phyloP scores from a whole-genome alignment of 2,888 invertebrate genomes.

The Melitaea athalia region DNA sequence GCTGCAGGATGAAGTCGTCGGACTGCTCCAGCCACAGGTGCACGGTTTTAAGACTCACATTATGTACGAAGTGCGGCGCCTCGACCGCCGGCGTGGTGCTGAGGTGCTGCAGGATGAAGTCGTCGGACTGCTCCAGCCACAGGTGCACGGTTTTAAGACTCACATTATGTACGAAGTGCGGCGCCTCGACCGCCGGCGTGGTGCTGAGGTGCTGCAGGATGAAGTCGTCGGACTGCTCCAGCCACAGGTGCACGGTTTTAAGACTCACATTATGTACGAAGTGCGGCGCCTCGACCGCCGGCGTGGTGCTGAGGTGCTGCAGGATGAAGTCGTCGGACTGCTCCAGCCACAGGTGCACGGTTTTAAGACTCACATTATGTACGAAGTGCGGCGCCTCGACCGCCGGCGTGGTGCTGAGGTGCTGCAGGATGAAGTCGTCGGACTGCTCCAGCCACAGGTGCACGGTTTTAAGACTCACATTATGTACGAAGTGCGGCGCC shows the following conservation, averaged over 20 bases:
- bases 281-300: constrained; percentile 95
- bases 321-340: constrained; percentile 97
- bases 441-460: constrained; percentile 95
- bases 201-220: constrained; percentile 96
- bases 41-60: constrained; percentile 84
- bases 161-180: constrained; percentile 94
- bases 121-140: constrained; percentile 96
- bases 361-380: constrained; percentile 84
- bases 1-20: constrained; percentile 96
- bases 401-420: constrained; percentile 95
- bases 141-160: constrained; percentile 84
- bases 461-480: constrained; percentile 84
- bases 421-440: constrained; percentile 96
- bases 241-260: constrained; percentile 89
- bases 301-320: constrained; percentile 95
- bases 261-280: constrained; percentile 90
- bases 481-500: constrained; percentile 93
- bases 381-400: constrained; percentile 96
- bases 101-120: constrained; percentile 95
- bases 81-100: constrained; percentile 97
- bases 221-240: constrained; percentile 96
- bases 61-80: constrained; percentile 93
- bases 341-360: constrained; percentile 93
- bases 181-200: constrained; percentile 95
- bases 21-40: constrained; percentile 95